These are phyloP conservation scores for Sylvietta virens DNA, from an alignment of 2,113 vertebrate species.

Conservation along the genomic window DNA sequence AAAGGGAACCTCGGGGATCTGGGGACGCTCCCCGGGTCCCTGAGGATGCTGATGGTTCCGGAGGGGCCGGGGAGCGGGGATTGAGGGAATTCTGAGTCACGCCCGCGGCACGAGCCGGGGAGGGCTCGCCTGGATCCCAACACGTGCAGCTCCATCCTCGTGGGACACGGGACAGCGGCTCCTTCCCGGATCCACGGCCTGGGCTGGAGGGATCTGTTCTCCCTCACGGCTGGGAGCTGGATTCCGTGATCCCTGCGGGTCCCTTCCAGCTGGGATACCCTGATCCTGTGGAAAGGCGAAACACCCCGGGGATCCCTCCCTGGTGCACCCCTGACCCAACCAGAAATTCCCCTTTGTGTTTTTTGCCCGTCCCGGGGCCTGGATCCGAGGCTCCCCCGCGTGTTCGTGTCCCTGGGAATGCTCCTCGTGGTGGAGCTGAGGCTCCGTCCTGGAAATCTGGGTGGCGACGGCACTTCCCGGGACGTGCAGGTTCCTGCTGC, in stretches of 20 bases:
- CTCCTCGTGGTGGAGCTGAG: constrained; percentile 40
- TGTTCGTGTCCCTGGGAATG: rapidly evolving
- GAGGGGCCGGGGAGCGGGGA: background rate
- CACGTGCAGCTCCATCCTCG: background rate
- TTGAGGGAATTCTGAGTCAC: constrained; percentile 16
- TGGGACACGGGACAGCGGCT: background rate
- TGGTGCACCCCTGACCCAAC: rapidly evolving
- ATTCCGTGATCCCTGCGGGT: rapidly evolving
- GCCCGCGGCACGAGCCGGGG: background rate
- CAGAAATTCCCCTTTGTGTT: background rate
- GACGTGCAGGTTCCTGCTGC: background rate
- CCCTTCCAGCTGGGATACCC: background rate
- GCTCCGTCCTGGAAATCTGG: background rate
- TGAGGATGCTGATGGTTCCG: background rate
- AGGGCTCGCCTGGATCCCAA: background rate
- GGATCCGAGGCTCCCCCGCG: background rate
- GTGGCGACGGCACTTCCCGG: background rate
- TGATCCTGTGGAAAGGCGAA: rapidly evolving
- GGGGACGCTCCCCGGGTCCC: background rate
- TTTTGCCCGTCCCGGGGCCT: background rate
- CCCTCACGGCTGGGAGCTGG: no score
- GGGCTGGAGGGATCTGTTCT: no score
- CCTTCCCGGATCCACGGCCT: background rate
- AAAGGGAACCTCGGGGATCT: background rate
- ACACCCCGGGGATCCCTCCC: background rate